Conservation (phyloP, 2,113 vertebrate genomes). For the Poecilia latipinna region DNA sequence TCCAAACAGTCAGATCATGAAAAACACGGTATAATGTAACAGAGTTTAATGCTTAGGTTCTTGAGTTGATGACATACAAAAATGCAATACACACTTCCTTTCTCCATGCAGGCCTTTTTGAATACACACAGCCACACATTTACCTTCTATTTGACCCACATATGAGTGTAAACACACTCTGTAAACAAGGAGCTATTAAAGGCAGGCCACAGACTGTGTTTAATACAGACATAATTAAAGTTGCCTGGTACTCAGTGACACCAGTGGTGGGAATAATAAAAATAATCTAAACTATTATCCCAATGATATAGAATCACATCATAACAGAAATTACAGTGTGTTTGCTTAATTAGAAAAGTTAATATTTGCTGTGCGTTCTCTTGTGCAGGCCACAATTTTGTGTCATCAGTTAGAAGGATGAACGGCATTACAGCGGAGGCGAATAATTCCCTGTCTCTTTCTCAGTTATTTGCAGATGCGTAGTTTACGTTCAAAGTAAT, state of each 20-base stretch:
- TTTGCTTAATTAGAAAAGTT: not conserved
- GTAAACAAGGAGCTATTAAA: not conserved
- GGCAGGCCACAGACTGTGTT: not conserved
- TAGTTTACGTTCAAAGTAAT: too few relatives aligned
- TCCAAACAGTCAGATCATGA: constrained; percentile 10
- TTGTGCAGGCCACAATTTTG: too few relatives aligned
- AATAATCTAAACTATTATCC: not conserved
- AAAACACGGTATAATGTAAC: not conserved
- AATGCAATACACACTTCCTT: not conserved
- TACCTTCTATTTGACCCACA: not conserved
- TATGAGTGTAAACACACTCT: not conserved
- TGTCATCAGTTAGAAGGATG: not conserved
- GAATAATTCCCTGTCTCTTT: not conserved
- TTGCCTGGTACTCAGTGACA: not conserved
- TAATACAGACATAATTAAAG: not conserved
- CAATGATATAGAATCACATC: not conserved
- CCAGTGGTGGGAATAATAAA: not conserved
- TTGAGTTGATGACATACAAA: not conserved
- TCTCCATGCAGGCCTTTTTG: not conserved
- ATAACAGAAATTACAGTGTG: not conserved
- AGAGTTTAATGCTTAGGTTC: not conserved
- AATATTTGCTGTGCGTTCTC: not conserved
- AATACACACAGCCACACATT: not conserved
- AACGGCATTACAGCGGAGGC: not conserved
- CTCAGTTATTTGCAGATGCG: too few relatives aligned